Evolutionary conservation across 2,797 vertebrate genomes (phyloP), one percentile per base, ranked within the genome.

Genomic region (Chaetodon trifasciatus): DNA sequence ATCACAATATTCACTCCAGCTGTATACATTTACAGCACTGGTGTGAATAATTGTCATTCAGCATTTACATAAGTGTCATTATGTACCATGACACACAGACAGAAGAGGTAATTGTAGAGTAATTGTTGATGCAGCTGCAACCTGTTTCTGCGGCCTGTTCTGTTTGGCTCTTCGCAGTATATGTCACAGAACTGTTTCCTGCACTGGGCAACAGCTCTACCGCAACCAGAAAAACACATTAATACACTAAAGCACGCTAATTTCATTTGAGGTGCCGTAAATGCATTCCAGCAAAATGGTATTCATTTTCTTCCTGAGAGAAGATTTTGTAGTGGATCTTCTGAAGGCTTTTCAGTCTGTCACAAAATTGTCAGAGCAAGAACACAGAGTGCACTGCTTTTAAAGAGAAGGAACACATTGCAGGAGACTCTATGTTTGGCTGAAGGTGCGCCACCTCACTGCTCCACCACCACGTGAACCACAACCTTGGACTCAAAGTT

Each of bases 51-150:
- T 52, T 66, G 65, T 61, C 56, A 57, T 70, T 19, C 17, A 55
- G 60, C 61, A 74, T 74, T 72, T 78, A 69, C 61, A 61, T 52
- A 44, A 44, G 15, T 58, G 56, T 60, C 50, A 60, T 70, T 69
- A 76, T 68, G 49, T 65, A 66, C 24, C n/a, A 60, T 86, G 77
- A 73, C 80, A 79, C 63, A 67, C 17, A 60, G 39, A 69, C 70
- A 53, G 24, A 74, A 9, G 23, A 49, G 58, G 47, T 84, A 79
- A 89, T 81, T 78, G 70, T 60, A 50, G 60, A 83, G 32, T 64
- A 55, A 70, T 69, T 85, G 76, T 72, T 68, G 63, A 72, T 69
- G 79, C 78, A 76, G 67, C 66, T 70, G 74, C 46, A 47, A 28
- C 69, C 58, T 83, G 73, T 70, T 63, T 72, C 42, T 62, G 74